Conservation (phyloP, 2,113 vertebrate species). For the Atherinomorus stipes region DNA sequence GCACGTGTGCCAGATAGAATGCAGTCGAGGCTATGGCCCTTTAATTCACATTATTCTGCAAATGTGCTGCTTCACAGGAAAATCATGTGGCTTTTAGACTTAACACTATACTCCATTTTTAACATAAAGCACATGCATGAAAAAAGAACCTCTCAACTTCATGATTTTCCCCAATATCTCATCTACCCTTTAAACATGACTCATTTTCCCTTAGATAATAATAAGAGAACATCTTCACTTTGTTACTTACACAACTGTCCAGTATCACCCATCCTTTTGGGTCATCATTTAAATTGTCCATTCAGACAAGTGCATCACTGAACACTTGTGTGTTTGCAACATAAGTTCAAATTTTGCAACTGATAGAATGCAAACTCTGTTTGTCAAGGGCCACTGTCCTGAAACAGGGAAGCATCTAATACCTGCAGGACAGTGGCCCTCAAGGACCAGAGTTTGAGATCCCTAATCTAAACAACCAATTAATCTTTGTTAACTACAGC, state of each 20-base stretch:
- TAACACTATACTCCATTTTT: too few species aligned
- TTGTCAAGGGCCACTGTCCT: too few species aligned
- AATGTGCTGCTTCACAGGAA: background rate
- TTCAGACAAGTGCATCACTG: background rate
- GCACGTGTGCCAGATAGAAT: constrained; percentile 14
- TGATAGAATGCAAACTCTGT: background rate
- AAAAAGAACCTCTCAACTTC: too few species aligned
- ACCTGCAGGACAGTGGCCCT: too few species aligned
- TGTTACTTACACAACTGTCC: too few species aligned
- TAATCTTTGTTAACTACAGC: constrained; percentile 11
- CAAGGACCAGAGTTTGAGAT: too few species aligned
- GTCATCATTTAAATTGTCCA: too few species aligned
- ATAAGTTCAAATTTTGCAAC: background rate
- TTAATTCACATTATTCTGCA: background rate
- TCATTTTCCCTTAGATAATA: background rate
- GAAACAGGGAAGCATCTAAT: too few species aligned
- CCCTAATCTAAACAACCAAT: background rate
- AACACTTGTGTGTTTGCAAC: background rate
- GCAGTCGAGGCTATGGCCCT: background rate
- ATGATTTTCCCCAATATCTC: background rate
- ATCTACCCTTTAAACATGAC: background rate
- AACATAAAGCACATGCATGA: too few species aligned
- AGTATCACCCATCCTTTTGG: background rate
- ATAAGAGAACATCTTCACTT: too few species aligned
- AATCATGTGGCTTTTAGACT: background rate